Base-by-base conservation (phyloP, 2,797 vertebrate genomes). In the Enteromius viviparus region DNA sequence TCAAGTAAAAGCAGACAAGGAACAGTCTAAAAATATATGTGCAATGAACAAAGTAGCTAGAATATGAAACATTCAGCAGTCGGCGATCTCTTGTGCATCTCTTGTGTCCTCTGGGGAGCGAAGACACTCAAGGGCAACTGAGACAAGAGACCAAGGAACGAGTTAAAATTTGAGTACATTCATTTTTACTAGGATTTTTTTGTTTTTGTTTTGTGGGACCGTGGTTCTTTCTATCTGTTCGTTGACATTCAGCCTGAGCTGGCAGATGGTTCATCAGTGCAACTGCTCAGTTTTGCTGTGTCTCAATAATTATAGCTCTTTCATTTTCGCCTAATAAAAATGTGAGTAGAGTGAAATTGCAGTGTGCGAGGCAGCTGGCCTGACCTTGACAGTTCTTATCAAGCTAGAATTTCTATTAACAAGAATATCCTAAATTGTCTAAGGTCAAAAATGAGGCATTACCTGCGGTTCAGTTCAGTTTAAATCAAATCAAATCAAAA, bases 201-300 rank as follows among this genome's bases (percentile, higher is more conserved):
- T 4, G 32, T 49, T 62, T 64, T 10, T 26, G 69, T 49, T 23
- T 21, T 72, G 53, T 34, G 8, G 12, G 19, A 26, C 51, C 53
- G 26, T n/a, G 17, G 19, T 12, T 23, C 19, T 47, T 70, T 81
- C 12, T n/a, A 71, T 80, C 34, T 58, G 17, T 51, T 72, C 55
- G 6, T 10, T 32, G 47, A 65, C 45, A 74, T 81, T 81, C 42
- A 51, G 80, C 40, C n/a, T 65, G 29, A 51, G 9, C 34, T 65
- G 58, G 32, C 58, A 81, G 70, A 65, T 74, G 79, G 29, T 74
- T 47, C 45, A 74, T 81, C 80, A 53, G 70, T 40, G 45, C 29
- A 51, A 42, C 29, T 23, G 26, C 55, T 81, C 68, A 74, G 70
- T 65, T 74, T 74, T 74, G 70, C 69, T 74, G 53, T 62, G 42